Evolutionary conservation across 2,888 invertebrate species (phyloP).

Genomic region (Ferrisia virgata): DNA sequence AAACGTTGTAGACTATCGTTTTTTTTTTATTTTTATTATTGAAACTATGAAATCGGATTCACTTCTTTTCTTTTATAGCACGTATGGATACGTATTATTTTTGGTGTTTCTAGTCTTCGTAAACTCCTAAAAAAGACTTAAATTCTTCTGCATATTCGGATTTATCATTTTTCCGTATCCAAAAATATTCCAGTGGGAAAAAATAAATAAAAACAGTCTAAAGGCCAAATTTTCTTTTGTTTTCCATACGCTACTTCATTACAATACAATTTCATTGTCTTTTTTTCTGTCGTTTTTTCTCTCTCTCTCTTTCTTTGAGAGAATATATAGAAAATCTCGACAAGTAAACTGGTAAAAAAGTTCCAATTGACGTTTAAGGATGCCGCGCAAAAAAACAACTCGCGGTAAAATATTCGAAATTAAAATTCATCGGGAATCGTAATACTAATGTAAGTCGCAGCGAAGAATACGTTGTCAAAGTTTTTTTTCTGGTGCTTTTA

Average conservation of each 20-base stretch:
- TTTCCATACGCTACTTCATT: background rate
- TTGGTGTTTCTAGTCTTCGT: too few relatives aligned
- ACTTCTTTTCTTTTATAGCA: too few relatives aligned
- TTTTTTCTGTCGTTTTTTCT: too few relatives aligned
- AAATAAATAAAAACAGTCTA: background rate
- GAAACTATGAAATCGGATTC: too few relatives aligned
- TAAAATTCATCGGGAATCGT: constrained; percentile 7
- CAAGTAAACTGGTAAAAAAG: background rate
- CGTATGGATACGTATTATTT: too few relatives aligned
- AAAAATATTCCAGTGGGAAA: background rate
- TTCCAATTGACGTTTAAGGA: background rate
- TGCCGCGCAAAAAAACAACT: background rate
- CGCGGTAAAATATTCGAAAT: background rate
- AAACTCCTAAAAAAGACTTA: too few relatives aligned
- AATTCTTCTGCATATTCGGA: background rate
- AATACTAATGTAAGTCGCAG: background rate
- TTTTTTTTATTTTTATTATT: too few relatives aligned
- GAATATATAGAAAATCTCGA: background rate
- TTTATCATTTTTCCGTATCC: background rate
- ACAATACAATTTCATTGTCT: background rate
- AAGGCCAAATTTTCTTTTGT: background rate
- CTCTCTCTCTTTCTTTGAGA: background rate
- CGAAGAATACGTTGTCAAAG: background rate
- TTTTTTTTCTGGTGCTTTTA: background rate
- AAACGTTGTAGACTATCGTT: too few relatives aligned